phyloP scores from a whole-genome alignment of 2,888 invertebrate species.

The Lasiommata megera region DNA sequence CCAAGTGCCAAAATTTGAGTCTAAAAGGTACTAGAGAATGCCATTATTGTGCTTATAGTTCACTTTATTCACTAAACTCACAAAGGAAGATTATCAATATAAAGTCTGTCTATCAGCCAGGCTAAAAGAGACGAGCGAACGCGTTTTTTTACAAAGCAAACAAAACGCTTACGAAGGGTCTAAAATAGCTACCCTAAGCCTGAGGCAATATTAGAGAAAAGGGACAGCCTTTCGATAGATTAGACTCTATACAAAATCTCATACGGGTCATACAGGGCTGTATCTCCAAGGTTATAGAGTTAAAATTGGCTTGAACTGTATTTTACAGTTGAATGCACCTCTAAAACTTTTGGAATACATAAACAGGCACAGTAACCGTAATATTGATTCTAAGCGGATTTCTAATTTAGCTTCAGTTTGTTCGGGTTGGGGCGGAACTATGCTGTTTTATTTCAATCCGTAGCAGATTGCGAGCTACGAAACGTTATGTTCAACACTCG shows the following conservation, averaged over 20 bases:
- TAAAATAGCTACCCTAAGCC: constrained; percentile 26
- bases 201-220: constrained; percentile 31
- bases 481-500: too few relatives aligned
- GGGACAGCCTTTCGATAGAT: constrained; percentile 20
- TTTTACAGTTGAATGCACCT: constrained; percentile 25
- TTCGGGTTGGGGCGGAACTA: constrained; percentile 7
- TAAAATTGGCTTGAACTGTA: not conserved
- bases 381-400: constrained; percentile 35
- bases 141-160: constrained; percentile 27
- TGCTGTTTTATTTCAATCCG: not conserved
- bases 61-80: too few relatives aligned
- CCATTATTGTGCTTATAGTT: too few relatives aligned
- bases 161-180: constrained; percentile 28
- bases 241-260: constrained; percentile 6
- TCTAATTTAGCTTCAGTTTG: constrained; percentile 24
- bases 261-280: not conserved
- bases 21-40: too few relatives aligned
- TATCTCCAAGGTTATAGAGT: constrained; percentile 17
- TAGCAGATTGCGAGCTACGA: not conserved
- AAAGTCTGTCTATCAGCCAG: constrained; percentile 11
- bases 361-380: constrained; percentile 24
- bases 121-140: constrained; percentile 9
- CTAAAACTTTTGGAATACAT: constrained; percentile 29
- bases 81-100: constrained; percentile 13
- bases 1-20: too few relatives aligned